These are phyloP conservation scores for Myotis davidii DNA, from an alignment of 2,113 vertebrate species.

Conservation along the genomic window DNA sequence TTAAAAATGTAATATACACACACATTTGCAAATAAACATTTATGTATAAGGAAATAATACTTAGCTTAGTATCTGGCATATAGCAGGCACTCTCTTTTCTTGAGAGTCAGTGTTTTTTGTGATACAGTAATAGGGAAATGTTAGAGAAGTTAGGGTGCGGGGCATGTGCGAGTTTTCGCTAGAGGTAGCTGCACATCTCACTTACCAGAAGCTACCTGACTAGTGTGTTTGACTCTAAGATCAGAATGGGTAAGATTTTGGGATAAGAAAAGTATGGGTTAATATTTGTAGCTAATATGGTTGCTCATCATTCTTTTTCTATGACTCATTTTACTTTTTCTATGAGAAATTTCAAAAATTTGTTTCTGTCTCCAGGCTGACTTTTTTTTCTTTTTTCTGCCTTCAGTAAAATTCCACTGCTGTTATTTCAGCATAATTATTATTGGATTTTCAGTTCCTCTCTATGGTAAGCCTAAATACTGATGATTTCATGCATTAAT, in stretches of 20 bases:
- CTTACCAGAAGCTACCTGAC: not conserved
- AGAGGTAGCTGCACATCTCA: not conserved
- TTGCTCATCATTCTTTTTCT: constrained; percentile 19
- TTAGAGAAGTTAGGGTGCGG: not conserved
- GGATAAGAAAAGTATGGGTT: not conserved
- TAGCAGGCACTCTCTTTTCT: constrained; percentile 30
- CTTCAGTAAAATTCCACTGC: constrained; percentile 26
- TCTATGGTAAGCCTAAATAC: constrained; percentile 22
- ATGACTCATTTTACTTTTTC: constrained; percentile 24
- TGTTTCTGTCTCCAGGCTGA: constrained; percentile 13
- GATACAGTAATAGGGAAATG: not conserved
- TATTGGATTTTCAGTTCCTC: constrained; percentile 36
- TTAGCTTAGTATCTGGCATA: constrained; percentile 19
- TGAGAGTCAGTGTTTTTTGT: constrained; percentile 19
- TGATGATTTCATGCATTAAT: constrained; percentile 47
- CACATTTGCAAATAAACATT: not conserved
- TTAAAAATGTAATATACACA: not conserved
- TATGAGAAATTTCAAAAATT: not conserved
- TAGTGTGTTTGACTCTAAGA: constrained; percentile 19
- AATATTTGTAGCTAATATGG: not conserved
- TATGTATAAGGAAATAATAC: constrained; percentile 29
- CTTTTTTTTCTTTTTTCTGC: not conserved
- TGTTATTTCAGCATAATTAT: constrained; percentile 43
- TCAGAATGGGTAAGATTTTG: not conserved
- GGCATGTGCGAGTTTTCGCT: constrained; percentile 9